Evolutionary conservation across 2,888 invertebrate species (phyloP).

Genomic region (Metallyticus violacea): DNA sequence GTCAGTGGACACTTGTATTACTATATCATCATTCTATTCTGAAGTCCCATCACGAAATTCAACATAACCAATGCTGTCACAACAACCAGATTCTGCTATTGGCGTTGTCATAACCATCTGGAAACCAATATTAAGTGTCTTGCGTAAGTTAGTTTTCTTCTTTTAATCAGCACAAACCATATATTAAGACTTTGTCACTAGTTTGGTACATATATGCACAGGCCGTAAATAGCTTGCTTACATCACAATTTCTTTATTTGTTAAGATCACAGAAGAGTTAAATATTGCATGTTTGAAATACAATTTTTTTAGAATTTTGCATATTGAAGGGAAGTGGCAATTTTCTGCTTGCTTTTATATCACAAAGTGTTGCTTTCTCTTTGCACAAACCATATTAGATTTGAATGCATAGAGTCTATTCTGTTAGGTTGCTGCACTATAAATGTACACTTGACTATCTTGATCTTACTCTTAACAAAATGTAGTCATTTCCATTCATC

Average conservation of each 20-base stretch:
- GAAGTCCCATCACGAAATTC: not conserved
- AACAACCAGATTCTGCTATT: not conserved
- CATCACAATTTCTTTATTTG: not conserved
- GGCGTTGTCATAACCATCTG: not conserved
- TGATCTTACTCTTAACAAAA: too few species aligned
- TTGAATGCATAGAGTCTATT: not conserved
- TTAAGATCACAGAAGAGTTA: not conserved
- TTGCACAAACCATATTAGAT: not conserved
- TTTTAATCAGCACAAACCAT: not conserved
- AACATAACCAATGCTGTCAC: slow-evolving; percentile 4
- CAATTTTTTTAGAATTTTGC: not conserved
- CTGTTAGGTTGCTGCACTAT: too few species aligned
- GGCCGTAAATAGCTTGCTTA: not conserved
- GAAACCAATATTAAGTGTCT: not conserved
- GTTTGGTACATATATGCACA: not conserved
- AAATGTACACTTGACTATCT: too few species aligned
- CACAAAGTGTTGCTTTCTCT: not conserved
- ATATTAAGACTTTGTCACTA: not conserved
- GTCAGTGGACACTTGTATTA: not conserved
- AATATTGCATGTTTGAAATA: not conserved
- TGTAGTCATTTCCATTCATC: too few species aligned
- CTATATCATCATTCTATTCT: not conserved
- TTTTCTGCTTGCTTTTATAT: not conserved
- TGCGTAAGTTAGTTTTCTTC: not conserved
- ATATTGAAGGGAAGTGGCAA: not conserved